phyloP scores from a whole-genome alignment of 2,888 invertebrate species.

The Tenthredo scrophulariae region DNA sequence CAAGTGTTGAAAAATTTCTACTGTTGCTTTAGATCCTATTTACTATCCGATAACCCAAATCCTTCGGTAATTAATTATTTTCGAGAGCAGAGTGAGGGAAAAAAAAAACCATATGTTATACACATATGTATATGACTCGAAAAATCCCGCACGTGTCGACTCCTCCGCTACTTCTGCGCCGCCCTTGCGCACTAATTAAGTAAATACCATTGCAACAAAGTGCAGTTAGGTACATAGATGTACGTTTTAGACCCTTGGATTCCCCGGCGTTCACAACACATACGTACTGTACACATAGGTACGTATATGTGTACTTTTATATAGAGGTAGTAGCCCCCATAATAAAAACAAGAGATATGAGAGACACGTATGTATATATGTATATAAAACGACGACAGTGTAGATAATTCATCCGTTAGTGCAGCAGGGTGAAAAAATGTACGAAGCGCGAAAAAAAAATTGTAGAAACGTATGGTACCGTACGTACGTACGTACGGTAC shows the following conservation, averaged over 20 bases:
- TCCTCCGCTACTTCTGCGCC: slow-evolving; percentile 56
- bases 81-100: slow-evolving; percentile 1
- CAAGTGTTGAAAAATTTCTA: not conserved
- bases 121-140: not conserved
- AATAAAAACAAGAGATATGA: not conserved
- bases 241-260: not conserved
- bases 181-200: slow-evolving; percentile 70
- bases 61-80: not conserved
- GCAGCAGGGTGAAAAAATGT: slow-evolving; percentile 25
- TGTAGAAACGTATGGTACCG: slow-evolving; percentile 61
- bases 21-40: no score
- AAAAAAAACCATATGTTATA: slow-evolving; percentile 49
- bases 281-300: not conserved
- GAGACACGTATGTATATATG: not conserved
- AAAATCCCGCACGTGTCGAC: slow-evolving; percentile 30
- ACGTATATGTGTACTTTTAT: no score
- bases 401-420: slow-evolving; percentile 26
- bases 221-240: slow-evolving; percentile 18
- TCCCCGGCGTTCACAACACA: not conserved
- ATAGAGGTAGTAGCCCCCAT: not conserved
- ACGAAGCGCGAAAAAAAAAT: not conserved
- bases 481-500: no score
- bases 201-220: slow-evolving; percentile 68
- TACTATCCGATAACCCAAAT: not conserved
- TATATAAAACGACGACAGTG: not conserved